Evolutionary conservation across 2,797 vertebrate genomes (phyloP), one percentile per base, ranked within the genome.

Genomic region (Dryobates pubescens): DNA sequence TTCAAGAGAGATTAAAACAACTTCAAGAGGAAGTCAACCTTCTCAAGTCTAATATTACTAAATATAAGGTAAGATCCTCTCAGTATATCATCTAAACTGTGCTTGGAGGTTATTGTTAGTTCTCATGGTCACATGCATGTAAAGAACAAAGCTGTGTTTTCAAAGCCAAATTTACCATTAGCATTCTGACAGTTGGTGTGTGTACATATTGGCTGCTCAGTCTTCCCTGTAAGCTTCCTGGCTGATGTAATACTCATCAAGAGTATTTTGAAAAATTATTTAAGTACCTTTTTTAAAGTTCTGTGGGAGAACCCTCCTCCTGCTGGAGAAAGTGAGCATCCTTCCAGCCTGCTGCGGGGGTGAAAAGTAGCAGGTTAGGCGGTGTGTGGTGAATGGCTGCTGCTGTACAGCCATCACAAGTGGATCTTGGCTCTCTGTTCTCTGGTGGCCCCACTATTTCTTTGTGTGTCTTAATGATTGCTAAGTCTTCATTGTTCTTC

Each of bases 1-100:
- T 99, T 88, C 99, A 99, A 77, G 98, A 99, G 88, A 97, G 99
- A 85, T 97, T 99, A 87, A 97, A 98, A 94, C 99, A 99, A 89
- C 98, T 99, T 83, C 99, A 99, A 58, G 99, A 99, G 78, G 99
- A 99, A 94, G 98, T 99, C 91, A 98, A 96, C 95, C 97, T 99
- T 94, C 98, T 99, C 68, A 99, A 99, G 97, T 97, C 98, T 45
- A 99, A 98, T 95, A 97, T 99, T 82, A 96, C 98, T 93, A 99
- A 99, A 95, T 99, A 99, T 93, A 99, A 99, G 99, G 99, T 99
- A 97, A 88, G 86, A 67, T 84, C 80, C 32, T 86, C 47, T 86
- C 63, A 59, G 27, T 53, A 17, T 75, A n/a, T 67, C 23, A 63
- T 75, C 29, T 65, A 32, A 90, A 72, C 30, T 56, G 18, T 38